phyloP scores from a whole-genome alignment of 2,888 invertebrate species.

The Eilema griseolum region DNA sequence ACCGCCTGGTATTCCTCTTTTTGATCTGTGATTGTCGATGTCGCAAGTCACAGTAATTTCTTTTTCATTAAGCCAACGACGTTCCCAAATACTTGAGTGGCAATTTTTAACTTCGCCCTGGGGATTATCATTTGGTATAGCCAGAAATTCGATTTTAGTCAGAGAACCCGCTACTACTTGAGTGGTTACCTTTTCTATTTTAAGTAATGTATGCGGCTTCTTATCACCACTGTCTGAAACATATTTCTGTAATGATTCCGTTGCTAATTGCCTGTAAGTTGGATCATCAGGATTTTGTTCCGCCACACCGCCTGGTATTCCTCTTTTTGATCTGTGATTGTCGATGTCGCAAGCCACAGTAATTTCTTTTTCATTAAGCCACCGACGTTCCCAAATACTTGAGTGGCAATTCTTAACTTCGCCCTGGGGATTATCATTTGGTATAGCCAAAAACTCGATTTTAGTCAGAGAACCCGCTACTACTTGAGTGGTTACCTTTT shows the following conservation, averaged over 20 bases:
- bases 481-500: constrained; percentile 14
- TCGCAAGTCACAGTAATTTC: not conserved
- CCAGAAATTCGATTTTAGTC: too few relatives aligned
- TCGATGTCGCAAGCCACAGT: not conserved
- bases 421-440: not conserved
- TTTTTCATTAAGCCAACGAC: not conserved
- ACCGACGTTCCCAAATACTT: not conserved
- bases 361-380: not conserved
- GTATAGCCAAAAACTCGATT: constrained; percentile 8
- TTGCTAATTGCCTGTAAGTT: constrained; percentile 33
- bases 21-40: not conserved
- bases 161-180: too few relatives aligned
- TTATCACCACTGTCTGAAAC: too few relatives aligned
- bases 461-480: constrained; percentile 5
- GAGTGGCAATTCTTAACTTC: constrained; percentile 40
- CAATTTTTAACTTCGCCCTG: not conserved
- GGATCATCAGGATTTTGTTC: constrained; percentile 43
- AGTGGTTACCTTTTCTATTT: too few relatives aligned
- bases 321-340: constrained; percentile 46
- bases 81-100: not conserved
- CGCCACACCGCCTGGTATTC: constrained; percentile 33
- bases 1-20: not conserved
- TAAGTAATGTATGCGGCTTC: too few relatives aligned
- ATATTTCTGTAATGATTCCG: constrained; percentile 1
- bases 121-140: too few relatives aligned